phyloP scores from a whole-genome alignment of 1,140 invertebrate species.

The Scaptomyza pallida region DNA sequence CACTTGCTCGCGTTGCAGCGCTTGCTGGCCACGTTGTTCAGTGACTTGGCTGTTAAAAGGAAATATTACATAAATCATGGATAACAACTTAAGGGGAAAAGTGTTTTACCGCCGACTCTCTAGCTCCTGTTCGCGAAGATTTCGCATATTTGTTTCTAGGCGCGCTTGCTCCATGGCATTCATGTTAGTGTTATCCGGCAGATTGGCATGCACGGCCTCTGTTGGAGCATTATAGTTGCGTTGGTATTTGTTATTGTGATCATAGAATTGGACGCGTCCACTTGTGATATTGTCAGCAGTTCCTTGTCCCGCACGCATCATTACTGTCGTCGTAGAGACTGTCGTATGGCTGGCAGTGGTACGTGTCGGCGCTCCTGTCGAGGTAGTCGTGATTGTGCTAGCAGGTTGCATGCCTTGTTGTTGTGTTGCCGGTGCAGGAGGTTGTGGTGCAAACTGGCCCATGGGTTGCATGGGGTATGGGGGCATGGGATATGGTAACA shows the following conservation, averaged over 20 bases:
- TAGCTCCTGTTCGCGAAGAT: constrained; percentile 53
- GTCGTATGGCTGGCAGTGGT: constrained; percentile 14
- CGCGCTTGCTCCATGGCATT: constrained; percentile 73
- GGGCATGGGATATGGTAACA: constrained; percentile 41
- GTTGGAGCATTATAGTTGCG: constrained; percentile 56
- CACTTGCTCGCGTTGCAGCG: constrained; percentile 75
- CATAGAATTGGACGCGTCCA: constrained; percentile 69
- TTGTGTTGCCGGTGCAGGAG: constrained; percentile 1
- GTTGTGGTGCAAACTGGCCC: constrained; percentile 1
- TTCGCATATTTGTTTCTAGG: constrained; percentile 55
- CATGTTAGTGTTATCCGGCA: constrained; percentile 24
- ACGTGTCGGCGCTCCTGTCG: neutral
- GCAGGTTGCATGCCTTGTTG: neutral
- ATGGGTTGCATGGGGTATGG: constrained; percentile 3
- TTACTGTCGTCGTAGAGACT: constrained; percentile 32
- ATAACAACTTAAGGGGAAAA: no score
- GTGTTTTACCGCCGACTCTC: constrained; percentile 58
- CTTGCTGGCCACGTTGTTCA: constrained; percentile 67
- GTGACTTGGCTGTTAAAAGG: constrained; percentile 47
- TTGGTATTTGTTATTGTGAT: constrained; percentile 75
- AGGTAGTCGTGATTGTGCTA: neutral
- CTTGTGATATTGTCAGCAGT: neutral
- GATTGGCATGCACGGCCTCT: constrained; percentile 49
- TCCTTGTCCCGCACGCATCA: constrained; percentile 17
- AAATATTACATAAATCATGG: no score